A percentile compares a stretch with the other conserved stretches of the same genome.
These are phyloP conservation scores for Petrosia ficiformis DNA, from an alignment of 37 sponge, comb jelly and placozoan genomes.

Conservation along the genomic window DNA sequence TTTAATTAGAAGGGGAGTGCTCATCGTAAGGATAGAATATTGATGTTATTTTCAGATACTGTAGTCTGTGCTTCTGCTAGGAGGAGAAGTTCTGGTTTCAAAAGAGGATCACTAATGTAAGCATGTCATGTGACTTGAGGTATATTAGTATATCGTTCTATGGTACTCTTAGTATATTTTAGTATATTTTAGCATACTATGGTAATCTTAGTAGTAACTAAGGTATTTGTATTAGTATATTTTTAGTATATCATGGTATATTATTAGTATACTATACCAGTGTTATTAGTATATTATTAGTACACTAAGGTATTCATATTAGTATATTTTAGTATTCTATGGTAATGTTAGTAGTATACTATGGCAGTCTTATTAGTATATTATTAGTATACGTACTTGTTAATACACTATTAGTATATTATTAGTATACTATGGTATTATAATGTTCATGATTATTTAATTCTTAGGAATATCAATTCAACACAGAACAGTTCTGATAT, in stretches of 20 bases:
- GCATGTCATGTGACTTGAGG: no score
- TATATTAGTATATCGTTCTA: no score
- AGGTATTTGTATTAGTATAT: no score
- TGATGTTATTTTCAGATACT: conserved; percentile 65
- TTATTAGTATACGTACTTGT: no score
- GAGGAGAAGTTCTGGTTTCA: conserved; percentile 56
- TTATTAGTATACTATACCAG: no score
- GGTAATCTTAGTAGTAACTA: no score
- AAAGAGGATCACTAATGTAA: conserved; percentile 39
- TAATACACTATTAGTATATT: neutral
- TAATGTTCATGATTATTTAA: neutral
- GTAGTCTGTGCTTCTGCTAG: conserved; percentile 64
- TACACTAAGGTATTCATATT: neutral
- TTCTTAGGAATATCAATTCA: neutral
- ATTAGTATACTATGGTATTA: neutral
- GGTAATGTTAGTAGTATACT: no score
- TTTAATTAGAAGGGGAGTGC: conserved; percentile 35
- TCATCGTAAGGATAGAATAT: conserved; percentile 64
- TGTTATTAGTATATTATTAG: neutral
- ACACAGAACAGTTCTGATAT: neutral
- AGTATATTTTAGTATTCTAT: neutral
- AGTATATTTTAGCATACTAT: no score
- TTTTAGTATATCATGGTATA: no score
- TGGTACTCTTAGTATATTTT: no score
- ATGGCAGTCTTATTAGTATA: no score